Base-by-base conservation (phyloP, 2,888 invertebrate species). In the Teleogryllus oceanicus region DNA sequence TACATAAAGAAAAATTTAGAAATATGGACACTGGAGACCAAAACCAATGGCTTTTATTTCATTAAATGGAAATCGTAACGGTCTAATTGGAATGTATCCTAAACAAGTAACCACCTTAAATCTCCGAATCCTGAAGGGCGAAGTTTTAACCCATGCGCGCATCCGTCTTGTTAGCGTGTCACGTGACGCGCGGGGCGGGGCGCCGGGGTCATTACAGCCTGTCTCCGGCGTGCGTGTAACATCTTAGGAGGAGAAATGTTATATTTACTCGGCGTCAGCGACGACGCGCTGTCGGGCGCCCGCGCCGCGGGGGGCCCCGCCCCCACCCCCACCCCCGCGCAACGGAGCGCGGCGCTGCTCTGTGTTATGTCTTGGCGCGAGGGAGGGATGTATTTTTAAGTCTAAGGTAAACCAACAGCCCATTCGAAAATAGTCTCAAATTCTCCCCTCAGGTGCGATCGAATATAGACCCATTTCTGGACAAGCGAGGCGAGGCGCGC, bases 361-460 rank as follows among this genome's bases (percentile, higher is more conserved):
- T 62, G 16, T 62, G 62, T 62, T 62, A 62, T 62, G 62, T 62
- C 62, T 62, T n/a, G 62, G 62, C 62, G 62, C 62, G 62, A 62
- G 62, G 16, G 62, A 62, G n/a, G 62, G 62, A 62, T 62, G 62
- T 62, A 62, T 62, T 62, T 62, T 62, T 62, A 62, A 62, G 62
- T 18, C 62, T 62, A 62, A 62, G 62, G 62, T 62, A 62, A 62
- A 62, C 62, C 62, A 62, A 62, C 62, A 62, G 62, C 62, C 62
- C 62, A 62, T 62, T 62, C 62, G 62, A 62, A 62, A 62, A 62
- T 62, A 62, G 62, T 62, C 62, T 62, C 62, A 62, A 62, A 62
- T 62, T 62, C 62, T 62, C 62, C 62, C 62, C 16, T 62, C 62
- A 62, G 62, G 62, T 62, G 62, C 62, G 62, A 62, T 62, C 62